Evolutionary conservation across 2,888 invertebrate species (phyloP).

Genomic region (Chrysolina americana): DNA sequence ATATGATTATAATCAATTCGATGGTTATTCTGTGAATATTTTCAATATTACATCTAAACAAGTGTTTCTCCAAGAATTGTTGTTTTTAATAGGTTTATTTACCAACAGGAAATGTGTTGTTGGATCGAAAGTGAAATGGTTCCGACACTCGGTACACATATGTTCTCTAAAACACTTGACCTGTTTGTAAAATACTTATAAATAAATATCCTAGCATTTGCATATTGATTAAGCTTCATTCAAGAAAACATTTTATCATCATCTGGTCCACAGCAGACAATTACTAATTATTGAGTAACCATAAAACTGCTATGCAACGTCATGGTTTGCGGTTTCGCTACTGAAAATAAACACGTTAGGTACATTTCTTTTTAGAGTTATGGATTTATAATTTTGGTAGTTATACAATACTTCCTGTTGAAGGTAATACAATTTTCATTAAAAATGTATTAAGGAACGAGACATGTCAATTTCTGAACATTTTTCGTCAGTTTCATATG

Average conservation of each 20-base stretch:
- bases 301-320: constrained; percentile 8
- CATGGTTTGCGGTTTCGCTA: constrained; percentile 17
- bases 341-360: constrained; percentile 1
- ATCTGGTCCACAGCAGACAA: constrained; percentile 18
- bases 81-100: background rate
- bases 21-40: too few species aligned
- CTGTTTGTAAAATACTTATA: constrained; percentile 7
- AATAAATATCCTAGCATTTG: constrained; percentile 15
- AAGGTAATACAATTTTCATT: background rate
- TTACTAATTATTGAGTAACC: constrained; percentile 17
- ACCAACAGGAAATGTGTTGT: background rate
- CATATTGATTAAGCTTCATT: constrained; percentile 11
- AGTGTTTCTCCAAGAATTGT: background rate
- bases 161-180: constrained; percentile 14
- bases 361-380: constrained; percentile 5
- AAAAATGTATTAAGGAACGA: too few species aligned
- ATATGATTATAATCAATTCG: too few species aligned
- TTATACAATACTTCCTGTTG: background rate
- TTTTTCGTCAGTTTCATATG: too few species aligned
- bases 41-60: too few species aligned
- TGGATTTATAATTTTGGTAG: constrained; percentile 8
- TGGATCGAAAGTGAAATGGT: background rate
- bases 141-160: background rate
- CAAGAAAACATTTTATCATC: background rate
- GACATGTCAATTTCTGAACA: too few species aligned